Conservation (phyloP, 2,797 vertebrate genomes). For the Trachops cirrhosus region DNA sequence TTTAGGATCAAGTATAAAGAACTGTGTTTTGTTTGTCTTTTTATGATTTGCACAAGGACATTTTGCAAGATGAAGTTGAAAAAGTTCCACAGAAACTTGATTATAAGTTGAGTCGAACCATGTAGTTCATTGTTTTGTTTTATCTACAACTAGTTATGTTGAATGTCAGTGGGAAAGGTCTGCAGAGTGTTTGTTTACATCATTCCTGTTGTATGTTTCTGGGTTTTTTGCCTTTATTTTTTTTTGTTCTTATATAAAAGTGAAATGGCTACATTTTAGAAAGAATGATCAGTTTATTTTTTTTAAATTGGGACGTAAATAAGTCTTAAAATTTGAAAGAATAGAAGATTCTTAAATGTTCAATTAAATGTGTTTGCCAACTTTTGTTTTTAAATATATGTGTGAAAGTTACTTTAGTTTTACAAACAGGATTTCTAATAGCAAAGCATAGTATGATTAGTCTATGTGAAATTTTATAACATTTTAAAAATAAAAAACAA, state of each 20-base stretch:
- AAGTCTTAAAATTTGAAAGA: slow-evolving; percentile 42
- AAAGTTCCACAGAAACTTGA: slow-evolving; percentile 38
- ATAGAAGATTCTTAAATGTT: background rate
- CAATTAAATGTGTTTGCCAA: slow-evolving; percentile 18
- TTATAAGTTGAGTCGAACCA: slow-evolving; percentile 33
- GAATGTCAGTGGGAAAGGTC: background rate
- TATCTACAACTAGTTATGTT: background rate
- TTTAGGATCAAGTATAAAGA: slow-evolving; percentile 38
- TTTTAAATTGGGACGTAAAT: background rate
- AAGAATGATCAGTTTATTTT: background rate
- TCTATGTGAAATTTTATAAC: slow-evolving; percentile 36
- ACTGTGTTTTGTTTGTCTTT: background rate
- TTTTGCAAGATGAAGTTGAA: slow-evolving; percentile 49
- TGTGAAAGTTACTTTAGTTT: slow-evolving; percentile 43
- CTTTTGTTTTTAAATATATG: slow-evolving; percentile 47
- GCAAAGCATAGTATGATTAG: slow-evolving; percentile 1
- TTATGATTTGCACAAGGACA: slow-evolving; percentile 18
- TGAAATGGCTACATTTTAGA: slow-evolving; percentile 4
- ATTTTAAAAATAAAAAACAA: slow-evolving; percentile 19
- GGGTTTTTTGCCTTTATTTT: background rate
- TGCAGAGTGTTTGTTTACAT: background rate
- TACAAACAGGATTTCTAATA: slow-evolving; percentile 31
- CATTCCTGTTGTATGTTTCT: background rate
- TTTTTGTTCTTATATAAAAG: slow-evolving; percentile 34
- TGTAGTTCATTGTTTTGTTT: slow-evolving; percentile 38